Percentiles rank a stretch among this genome's conserved stretches.
phyloP scores from a whole-genome alignment of 2,888 invertebrate genomes.

The Ferrisia virgata region DNA sequence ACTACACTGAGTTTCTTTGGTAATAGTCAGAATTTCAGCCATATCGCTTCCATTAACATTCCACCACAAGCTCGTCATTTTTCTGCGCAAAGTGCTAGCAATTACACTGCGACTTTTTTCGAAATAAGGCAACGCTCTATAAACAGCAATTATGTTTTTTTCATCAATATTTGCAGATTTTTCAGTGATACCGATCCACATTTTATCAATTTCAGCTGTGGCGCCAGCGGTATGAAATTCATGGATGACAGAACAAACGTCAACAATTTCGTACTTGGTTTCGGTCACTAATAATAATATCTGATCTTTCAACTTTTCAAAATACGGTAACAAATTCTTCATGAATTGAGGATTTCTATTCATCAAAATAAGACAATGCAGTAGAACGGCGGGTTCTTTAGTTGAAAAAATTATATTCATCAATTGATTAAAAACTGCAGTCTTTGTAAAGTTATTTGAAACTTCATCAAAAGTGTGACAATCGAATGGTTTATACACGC shows the following conservation, averaged over 20 bases:
- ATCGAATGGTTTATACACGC: slow-evolving; percentile 47
- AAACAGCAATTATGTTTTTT: slow-evolving; percentile 60
- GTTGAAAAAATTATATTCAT: slow-evolving; percentile 56
- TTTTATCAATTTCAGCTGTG: slow-evolving; percentile 60
- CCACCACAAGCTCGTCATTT: slow-evolving; percentile 60
- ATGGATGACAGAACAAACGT: slow-evolving; percentile 61
- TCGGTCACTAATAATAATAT: slow-evolving; percentile 62
- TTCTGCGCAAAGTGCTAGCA: slow-evolving; percentile 60
- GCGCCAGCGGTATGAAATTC: slow-evolving; percentile 56
- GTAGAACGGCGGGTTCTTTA: slow-evolving; percentile 53
- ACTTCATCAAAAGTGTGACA: slow-evolving; percentile 51
- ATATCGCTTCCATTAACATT: slow-evolving; percentile 55
- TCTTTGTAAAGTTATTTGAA: slow-evolving; percentile 53
- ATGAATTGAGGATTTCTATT: slow-evolving; percentile 51
- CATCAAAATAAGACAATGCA: slow-evolving; percentile 55
- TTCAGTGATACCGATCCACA: slow-evolving; percentile 66
- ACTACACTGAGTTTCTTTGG: slow-evolving; percentile 48
- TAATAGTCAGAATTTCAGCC: slow-evolving; percentile 49
- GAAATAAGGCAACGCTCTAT: slow-evolving; percentile 59
- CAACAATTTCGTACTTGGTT: slow-evolving; percentile 59
- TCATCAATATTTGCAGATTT: slow-evolving; percentile 60
- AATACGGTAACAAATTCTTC: slow-evolving; percentile 50
- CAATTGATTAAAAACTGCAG: slow-evolving; percentile 56
- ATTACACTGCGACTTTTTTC: slow-evolving; percentile 62
- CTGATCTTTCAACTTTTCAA: slow-evolving; percentile 62